Percentiles rank a stretch among this genome's conserved stretches.
Conservation (phyloP, 1,140 invertebrate species). For the Trachymyrmex cornetzi region DNA sequence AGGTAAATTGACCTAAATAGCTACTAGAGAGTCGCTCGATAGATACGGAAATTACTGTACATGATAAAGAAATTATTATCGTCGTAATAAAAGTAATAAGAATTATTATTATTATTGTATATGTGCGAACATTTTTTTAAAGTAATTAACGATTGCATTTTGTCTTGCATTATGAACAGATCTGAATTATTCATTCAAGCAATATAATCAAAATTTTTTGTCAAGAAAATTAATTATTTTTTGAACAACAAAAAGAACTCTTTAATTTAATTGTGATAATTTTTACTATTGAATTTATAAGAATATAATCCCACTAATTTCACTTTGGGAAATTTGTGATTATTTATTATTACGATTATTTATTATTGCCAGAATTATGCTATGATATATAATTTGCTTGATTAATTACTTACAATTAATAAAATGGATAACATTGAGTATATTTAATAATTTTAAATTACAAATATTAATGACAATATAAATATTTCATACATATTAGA, state of each 20-base stretch:
- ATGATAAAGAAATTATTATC: conserved; percentile 21
- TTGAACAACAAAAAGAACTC: background rate
- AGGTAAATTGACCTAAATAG: conserved; percentile 27
- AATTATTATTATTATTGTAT: background rate
- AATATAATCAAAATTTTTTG: background rate
- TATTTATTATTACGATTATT: background rate
- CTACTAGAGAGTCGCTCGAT: background rate
- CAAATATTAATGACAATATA: too few species aligned
- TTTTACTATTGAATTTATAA: background rate
- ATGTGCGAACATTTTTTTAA: background rate
- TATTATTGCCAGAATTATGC: background rate
- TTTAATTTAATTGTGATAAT: background rate
- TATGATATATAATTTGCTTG: background rate
- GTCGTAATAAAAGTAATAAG: background rate
- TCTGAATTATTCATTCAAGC: background rate
- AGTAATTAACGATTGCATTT: background rate
- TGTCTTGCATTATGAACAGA: background rate
- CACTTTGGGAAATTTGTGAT: background rate
- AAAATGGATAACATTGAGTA: background rate
- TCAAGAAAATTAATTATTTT: background rate
- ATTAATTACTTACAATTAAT: conserved; percentile 9
- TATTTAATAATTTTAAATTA: background rate
- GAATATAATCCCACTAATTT: background rate
- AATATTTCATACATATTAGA: background rate
- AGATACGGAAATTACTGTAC: conserved; percentile 14